phyloP scores from a whole-genome alignment of 1,140 invertebrate species.

The Trypoxylus dichotomus region DNA sequence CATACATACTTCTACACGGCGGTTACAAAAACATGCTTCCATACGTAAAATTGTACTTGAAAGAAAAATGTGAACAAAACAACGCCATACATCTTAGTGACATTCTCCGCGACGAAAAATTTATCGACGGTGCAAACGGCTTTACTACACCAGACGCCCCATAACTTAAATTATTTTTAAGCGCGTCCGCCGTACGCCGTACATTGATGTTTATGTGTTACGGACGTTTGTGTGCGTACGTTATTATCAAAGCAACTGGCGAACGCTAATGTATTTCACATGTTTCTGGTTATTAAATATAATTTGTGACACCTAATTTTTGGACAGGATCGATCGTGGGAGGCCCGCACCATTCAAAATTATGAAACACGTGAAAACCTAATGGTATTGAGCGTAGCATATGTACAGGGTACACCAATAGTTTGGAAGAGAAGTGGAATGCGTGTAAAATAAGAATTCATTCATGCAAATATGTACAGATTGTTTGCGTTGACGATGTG shows the following conservation, averaged over 20 bases:
- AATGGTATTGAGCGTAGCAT: background rate
- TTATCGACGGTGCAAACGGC: constrained; percentile 14
- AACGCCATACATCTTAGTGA: constrained; percentile 4
- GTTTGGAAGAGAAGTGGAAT: background rate
- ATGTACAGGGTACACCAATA: background rate
- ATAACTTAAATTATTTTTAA: constrained; percentile 20
- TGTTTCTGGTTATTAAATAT: constrained; percentile 20
- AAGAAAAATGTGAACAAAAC: constrained; percentile 8
- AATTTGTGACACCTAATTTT: constrained; percentile 19
- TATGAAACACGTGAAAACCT: background rate
- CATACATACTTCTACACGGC: background rate
- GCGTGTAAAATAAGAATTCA: no score
- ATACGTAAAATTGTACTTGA: background rate
- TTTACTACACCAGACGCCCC: constrained; percentile 15
- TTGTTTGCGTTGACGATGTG: no score
- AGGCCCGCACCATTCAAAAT: constrained; percentile 7
- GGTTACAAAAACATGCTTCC: background rate
- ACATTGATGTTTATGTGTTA: background rate
- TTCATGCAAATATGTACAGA: no score
- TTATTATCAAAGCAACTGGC: constrained; percentile 16
- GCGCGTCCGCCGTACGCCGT: background rate
- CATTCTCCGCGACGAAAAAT: constrained; percentile 3
- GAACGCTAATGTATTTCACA: constrained; percentile 10
- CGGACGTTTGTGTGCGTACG: background rate
- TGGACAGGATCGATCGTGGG: constrained; percentile 6